phyloP scores from a whole-genome alignment of 1,140 invertebrate species.

The Solenopsis invicta region DNA sequence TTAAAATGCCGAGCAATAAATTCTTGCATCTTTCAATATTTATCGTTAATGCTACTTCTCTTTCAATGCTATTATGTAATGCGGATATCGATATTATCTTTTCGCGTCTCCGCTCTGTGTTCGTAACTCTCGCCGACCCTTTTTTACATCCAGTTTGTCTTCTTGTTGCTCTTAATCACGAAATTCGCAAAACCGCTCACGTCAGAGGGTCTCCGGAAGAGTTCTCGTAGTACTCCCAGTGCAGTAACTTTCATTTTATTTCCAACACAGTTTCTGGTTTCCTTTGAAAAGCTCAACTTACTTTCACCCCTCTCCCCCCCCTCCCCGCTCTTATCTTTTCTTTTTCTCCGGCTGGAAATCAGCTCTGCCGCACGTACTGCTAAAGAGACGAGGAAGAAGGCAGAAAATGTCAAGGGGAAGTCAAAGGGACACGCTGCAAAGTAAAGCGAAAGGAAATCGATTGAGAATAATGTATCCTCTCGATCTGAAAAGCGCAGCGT shows the following conservation, averaged over 20 bases:
- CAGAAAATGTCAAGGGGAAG: constrained; percentile 63
- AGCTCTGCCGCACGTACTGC: constrained; percentile 58
- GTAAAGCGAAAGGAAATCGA: constrained; percentile 60
- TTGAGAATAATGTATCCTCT: constrained; percentile 61
- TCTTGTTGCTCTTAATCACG: constrained; percentile 58
- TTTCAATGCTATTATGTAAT: not conserved
- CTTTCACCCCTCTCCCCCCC: constrained; percentile 25
- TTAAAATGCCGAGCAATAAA: not conserved
- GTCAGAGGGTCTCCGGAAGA: constrained; percentile 63
- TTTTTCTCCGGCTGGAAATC: constrained; percentile 55
- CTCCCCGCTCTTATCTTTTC: constrained; percentile 29
- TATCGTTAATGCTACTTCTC: not conserved
- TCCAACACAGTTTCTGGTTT: constrained; percentile 64
- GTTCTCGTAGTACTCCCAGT: constrained; percentile 45
- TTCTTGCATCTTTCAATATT: not conserved
- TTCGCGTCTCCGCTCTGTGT: not conserved
- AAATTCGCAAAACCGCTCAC: constrained; percentile 66
- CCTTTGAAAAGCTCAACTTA: constrained; percentile 65
- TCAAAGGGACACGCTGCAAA: constrained; percentile 60
- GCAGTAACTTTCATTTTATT: constrained; percentile 65
- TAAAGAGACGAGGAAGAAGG: constrained; percentile 62
- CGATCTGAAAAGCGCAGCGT: constrained; percentile 56
- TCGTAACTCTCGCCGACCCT: not conserved
- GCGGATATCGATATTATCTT: constrained; percentile 25
- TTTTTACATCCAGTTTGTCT: not conserved